A percentile compares a stretch with the other conserved stretches of the same genome.
These are phyloP conservation scores for Meiosimyza decipiens DNA, from an alignment of 2,888 invertebrate genomes.

Conservation along the genomic window DNA sequence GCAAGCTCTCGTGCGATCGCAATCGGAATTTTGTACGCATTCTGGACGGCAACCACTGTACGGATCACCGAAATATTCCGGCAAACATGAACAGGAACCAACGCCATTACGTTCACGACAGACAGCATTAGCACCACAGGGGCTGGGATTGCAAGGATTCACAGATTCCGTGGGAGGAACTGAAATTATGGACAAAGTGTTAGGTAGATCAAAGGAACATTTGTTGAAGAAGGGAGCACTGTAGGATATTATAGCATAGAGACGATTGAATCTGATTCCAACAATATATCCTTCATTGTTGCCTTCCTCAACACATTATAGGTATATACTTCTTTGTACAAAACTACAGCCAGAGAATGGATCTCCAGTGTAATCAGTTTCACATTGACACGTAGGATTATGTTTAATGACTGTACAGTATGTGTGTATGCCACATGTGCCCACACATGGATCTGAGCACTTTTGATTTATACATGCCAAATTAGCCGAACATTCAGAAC, in stretches of 20 bases:
- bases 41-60: slow-evolving; percentile 84
- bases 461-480: slow-evolving; percentile 82
- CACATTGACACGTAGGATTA: slow-evolving; percentile 81
- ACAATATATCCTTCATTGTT: slow-evolving; percentile 15
- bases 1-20: slow-evolving; percentile 78
- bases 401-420: slow-evolving; percentile 82
- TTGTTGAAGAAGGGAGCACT: neutral
- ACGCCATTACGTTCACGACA: slow-evolving; percentile 81
- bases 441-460: slow-evolving; percentile 83
- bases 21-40: slow-evolving; percentile 82
- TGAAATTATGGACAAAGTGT: slow-evolving; percentile 42
- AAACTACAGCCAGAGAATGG: slow-evolving; percentile 78
- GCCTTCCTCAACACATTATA: neutral
- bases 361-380: slow-evolving; percentile 80
- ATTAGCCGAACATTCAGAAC: slow-evolving; percentile 79
- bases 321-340: slow-evolving; percentile 68
- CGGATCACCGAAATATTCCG: slow-evolving; percentile 82
- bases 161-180: slow-evolving; percentile 69
- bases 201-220: neutral
- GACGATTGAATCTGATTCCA: neutral
- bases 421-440: slow-evolving; percentile 80
- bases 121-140: slow-evolving; percentile 82
- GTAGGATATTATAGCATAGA: neutral
- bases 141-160: slow-evolving; percentile 81
- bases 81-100: slow-evolving; percentile 80